A percentile compares a stretch with the other conserved stretches of the same genome.
These are phyloP conservation scores for Aldrovandia affinis DNA, from an alignment of 2,797 vertebrate species.

Conservation along the genomic window DNA sequence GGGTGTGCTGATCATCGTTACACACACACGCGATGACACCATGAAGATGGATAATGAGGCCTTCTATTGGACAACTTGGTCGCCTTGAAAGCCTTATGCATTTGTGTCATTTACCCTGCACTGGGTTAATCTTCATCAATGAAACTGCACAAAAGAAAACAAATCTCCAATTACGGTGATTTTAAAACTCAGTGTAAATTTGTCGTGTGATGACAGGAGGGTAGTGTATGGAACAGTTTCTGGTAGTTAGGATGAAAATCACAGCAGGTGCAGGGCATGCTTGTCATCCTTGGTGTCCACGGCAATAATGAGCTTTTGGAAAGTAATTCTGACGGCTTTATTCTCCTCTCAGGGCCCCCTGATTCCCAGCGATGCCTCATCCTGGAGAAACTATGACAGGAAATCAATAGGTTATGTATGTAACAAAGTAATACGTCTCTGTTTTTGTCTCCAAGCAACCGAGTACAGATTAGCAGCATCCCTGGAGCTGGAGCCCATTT, in stretches of 20 bases:
- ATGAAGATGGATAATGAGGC: not conserved
- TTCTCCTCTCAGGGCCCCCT: conserved; percentile 76
- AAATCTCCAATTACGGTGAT: not conserved
- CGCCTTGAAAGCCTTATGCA: not conserved
- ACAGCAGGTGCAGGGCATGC: not conserved
- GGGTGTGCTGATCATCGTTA: not conserved
- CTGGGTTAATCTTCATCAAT: not conserved
- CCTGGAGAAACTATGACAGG: conserved; percentile 81
- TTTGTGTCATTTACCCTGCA: not conserved
- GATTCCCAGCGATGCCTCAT: conserved; percentile 79
- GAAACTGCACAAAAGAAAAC: not conserved
- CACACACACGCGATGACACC: not conserved
- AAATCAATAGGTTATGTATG: conserved; percentile 84
- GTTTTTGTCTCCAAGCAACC: conserved; percentile 70
- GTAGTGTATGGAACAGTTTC: not conserved
- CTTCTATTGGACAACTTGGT: not conserved
- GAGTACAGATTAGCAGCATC: conserved; percentile 73
- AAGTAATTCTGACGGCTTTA: conserved; percentile 69
- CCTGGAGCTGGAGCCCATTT: conserved; percentile 70
- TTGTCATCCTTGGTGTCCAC: conserved; percentile 17
- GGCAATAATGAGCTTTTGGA: conserved; percentile 40
- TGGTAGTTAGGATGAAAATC: not conserved
- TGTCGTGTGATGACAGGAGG: not conserved
- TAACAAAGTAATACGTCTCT: conserved; percentile 80
- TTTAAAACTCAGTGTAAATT: not conserved